phyloP scores from a whole-genome alignment of 2,113 vertebrate species.

The Lampris incognitus region DNA sequence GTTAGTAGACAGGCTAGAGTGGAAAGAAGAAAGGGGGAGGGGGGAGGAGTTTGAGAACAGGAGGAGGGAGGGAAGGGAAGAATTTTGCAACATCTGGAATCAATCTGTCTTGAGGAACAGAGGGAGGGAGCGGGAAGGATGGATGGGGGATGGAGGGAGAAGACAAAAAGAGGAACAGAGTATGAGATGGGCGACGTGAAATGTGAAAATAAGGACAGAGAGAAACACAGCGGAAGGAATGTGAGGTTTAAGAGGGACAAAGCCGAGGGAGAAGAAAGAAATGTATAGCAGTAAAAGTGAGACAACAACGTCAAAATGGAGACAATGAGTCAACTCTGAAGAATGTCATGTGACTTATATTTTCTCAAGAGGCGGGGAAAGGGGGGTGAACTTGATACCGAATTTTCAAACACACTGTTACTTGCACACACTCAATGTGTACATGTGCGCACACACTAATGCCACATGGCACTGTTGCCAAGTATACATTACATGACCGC shows the following conservation, averaged over 20 bases:
- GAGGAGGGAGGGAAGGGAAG: constrained; percentile 46
- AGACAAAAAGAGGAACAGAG: constrained; percentile 37
- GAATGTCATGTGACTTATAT: constrained; percentile 81
- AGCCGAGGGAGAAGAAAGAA: constrained; percentile 51
- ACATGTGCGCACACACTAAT: not conserved
- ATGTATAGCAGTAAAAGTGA: constrained; percentile 41
- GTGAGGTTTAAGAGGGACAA: constrained; percentile 40
- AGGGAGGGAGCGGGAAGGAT: constrained; percentile 22
- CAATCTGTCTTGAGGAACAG: constrained; percentile 73
- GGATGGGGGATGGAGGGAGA: constrained; percentile 9
- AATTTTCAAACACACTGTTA: constrained; percentile 44
- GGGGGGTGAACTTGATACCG: constrained; percentile 67
- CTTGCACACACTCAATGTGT: constrained; percentile 4
- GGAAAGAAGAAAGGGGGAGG: constrained; percentile 29
- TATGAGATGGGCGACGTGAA: constrained; percentile 7
- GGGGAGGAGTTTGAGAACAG: constrained; percentile 51
- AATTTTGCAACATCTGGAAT: constrained; percentile 82
- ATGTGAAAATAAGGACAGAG: constrained; percentile 48
- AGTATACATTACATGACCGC: constrained; percentile 1
- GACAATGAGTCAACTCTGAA: constrained; percentile 79
- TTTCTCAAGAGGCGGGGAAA: constrained; percentile 66
- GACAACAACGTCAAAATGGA: constrained; percentile 59
- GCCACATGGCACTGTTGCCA: constrained; percentile 30
- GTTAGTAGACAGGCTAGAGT: constrained; percentile 33
- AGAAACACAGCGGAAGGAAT: constrained; percentile 51